Percentiles rank a stretch among this genome's conserved stretches.
Evolutionary conservation across 2,888 invertebrate genomes (phyloP).

Genomic region (Cyaniris semiargus): DNA sequence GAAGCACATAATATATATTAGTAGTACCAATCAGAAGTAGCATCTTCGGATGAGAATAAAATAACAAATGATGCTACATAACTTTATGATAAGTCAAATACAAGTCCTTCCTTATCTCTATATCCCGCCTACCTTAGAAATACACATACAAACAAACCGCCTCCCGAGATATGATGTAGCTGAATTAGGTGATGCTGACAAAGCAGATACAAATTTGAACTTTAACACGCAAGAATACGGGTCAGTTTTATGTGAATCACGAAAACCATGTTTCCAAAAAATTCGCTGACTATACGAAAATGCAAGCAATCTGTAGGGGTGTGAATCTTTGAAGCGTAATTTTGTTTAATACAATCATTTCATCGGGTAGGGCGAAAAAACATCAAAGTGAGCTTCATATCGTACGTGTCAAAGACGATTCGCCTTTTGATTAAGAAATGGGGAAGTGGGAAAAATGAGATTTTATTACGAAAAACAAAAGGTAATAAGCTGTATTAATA

Average conservation of each 20-base stretch:
- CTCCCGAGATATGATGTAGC: constrained; percentile 2
- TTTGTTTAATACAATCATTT: constrained; percentile 31
- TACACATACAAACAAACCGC: constrained; percentile 20
- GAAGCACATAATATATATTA: no score
- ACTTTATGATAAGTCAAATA: background rate
- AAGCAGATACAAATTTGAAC: background rate
- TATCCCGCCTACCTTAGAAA: background rate
- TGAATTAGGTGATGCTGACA: background rate
- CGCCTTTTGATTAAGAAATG: constrained; percentile 15
- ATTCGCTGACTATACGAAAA: constrained; percentile 12
- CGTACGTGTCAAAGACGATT: constrained; percentile 24
- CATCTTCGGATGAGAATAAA: background rate
- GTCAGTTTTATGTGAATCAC: background rate
- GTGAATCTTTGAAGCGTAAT: constrained; percentile 30
- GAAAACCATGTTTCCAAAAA: constrained; percentile 6
- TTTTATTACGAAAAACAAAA: background rate
- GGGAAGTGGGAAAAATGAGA: background rate
- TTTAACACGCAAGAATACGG: background rate
- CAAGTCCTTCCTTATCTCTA: background rate
- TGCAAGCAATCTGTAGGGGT: constrained; percentile 17
- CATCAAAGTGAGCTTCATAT: constrained; percentile 27
- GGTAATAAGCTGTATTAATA: background rate
- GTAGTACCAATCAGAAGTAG: no score
- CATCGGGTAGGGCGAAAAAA: constrained; percentile 19
- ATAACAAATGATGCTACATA: background rate